Conservation (phyloP, 1,140 invertebrate genomes). For the Ganaspis sp. region DNA sequence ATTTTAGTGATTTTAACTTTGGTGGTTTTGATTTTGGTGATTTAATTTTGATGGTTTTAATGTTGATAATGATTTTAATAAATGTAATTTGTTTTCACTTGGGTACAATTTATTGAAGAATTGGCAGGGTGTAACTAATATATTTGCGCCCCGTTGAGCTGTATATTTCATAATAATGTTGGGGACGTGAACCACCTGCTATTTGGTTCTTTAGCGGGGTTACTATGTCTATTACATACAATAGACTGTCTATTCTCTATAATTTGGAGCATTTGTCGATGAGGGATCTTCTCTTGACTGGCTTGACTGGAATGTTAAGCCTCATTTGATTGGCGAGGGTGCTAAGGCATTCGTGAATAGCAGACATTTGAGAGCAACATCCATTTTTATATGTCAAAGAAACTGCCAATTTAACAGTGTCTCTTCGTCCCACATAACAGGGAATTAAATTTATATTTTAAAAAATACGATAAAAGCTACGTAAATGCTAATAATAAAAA, state of each 20-base stretch:
- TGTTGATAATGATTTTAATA: too few species aligned
- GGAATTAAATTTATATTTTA: too few species aligned
- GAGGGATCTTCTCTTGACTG: conserved; percentile 47
- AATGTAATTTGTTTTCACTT: neutral
- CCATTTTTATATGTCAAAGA: conserved; percentile 1
- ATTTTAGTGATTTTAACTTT: too few species aligned
- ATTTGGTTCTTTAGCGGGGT: conserved; percentile 41
- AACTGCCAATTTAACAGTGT: neutral
- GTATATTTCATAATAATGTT: conserved; percentile 55
- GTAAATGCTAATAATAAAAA: too few species aligned
- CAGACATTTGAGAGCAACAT: neutral
- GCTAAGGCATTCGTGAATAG: conserved; percentile 30
- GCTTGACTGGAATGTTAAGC: conserved; percentile 52
- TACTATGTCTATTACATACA: conserved; percentile 52
- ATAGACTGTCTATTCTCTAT: conserved; percentile 50
- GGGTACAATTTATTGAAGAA: conserved; percentile 56
- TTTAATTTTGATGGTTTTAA: too few species aligned
- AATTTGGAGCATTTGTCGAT: conserved; percentile 43
- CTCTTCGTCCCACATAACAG: neutral
- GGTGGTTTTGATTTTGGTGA: too few species aligned
- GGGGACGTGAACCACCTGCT: conserved; percentile 62
- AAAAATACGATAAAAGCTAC: too few species aligned
- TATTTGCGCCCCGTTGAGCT: conserved; percentile 62
- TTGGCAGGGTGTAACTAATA: conserved; percentile 60
- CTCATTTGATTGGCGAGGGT: conserved; percentile 56